Percentiles rank a stretch among this genome's conserved stretches.
These are phyloP conservation scores for Unio delphinus DNA, from an alignment of 2,888 invertebrate genomes.

Conservation along the genomic window DNA sequence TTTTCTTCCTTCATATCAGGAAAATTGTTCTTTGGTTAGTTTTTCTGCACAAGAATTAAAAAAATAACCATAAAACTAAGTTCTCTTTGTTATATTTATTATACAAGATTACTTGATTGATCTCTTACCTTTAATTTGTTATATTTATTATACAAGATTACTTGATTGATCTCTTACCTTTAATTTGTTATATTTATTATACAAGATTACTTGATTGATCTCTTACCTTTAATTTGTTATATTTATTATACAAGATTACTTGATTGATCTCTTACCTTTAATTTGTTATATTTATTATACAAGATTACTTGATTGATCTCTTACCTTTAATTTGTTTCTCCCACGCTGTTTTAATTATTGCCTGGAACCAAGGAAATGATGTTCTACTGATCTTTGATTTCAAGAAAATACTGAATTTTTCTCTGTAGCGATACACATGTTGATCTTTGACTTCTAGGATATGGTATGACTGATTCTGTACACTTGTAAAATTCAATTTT, in stretches of 20 bases:
- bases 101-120: too few species aligned
- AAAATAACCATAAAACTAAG: too few species aligned
- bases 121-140: too few species aligned
- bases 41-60: too few species aligned
- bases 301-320: background rate
- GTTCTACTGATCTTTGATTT: conserved; percentile 16
- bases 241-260: too few species aligned
- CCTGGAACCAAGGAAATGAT: conserved; percentile 5
- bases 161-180: conserved; percentile 9
- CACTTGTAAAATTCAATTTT: conserved; percentile 21
- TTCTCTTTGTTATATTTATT: too few species aligned
- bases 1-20: background rate
- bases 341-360: conserved; percentile 21
- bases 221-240: conserved; percentile 12
- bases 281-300: too few species aligned
- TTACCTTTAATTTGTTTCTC: conserved; percentile 20
- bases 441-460: conserved; percentile 19
- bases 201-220: too few species aligned
- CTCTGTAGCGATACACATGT: conserved; percentile 24
- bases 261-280: too few species aligned
- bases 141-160: too few species aligned
- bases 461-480: conserved; percentile 14
- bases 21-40: too few species aligned
- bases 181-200: background rate
- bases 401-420: conserved; percentile 34